Evolutionary conservation across 2,888 invertebrate species (phyloP), one percentile per base, ranked within the genome.

Genomic region (Ceraclea dissimilis): DNA sequence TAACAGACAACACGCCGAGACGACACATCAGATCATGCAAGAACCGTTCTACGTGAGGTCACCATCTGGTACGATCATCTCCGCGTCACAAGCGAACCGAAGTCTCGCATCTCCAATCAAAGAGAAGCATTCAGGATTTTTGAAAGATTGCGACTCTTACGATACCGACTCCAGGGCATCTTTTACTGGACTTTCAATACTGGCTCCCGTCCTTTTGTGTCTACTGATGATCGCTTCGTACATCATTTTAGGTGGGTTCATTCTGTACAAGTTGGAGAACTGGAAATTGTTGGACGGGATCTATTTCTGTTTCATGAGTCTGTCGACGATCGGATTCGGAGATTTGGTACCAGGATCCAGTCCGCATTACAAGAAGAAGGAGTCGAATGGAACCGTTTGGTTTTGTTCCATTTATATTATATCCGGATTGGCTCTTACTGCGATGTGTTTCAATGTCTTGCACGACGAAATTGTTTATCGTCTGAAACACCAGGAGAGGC

Each of bases 281-380:
- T 97, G 96, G 96, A 86, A 86, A 64, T 83, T 91, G 49, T 79
- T 97, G 59, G 94, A 95, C 68, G 91, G 91, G 54, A 84, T 93
- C 65, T 96, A 91, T 73, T 96, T 95, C 73, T 95, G 94, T 73
- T 96, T 96, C 73, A 94, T 95, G 86, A 92, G 93, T 67, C 80
- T 95, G 65, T 93, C 90, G 65, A 93, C 93, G 17, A 93, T 92
- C 66, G 94, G 94, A 11, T 93, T 93, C 66, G 92, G 91, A 20
- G 90, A 92, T 68, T 80, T 91, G 73, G 83, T 90, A 52, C 90
- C 91, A 10, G 90, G 90, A 2, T 74, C 76, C 1, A 75, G 76
- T 2, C 57, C 60, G 4, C 76, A 76, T 56, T 61, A 61, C 39
- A 76, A 70, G 60, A 76, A 75, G 54, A 72, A 74, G 2, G 76